Evolutionary conservation across 2,797 vertebrate species (phyloP), one percentile per base, ranked within the genome.

Genomic region (Danio choprae): DNA sequence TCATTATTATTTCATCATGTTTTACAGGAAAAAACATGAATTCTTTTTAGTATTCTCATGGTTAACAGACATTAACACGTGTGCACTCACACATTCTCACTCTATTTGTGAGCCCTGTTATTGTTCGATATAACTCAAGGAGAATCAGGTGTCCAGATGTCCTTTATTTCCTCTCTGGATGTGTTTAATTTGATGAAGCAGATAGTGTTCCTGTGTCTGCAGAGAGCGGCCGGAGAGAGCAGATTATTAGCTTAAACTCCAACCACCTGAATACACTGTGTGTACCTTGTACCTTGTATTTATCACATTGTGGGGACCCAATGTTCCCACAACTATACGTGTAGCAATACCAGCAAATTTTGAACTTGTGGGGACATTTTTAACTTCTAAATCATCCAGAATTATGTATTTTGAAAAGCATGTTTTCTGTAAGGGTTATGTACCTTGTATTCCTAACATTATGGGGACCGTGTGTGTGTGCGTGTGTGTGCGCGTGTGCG

Each of bases 171-270:
- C 82, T 79, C 46, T 64, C 65, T 70, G 81, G 50, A 51, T 29
- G 74, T 76, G 58, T 67, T 70, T 70, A 80, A 83, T 80, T 80
- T 63, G 51, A 80, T 83, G 64, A 83, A 53, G 43, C 29, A 38
- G 73, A 79, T 81, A 76, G 29, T 43, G 63, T 74, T 53, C 8
- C 41, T 79, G 56, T 22, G 16, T 67, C 44, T 67, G 38, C 63
- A 51, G 16, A 38, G 50, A 63, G 64, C 18, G n/a, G 36, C 11
- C 36, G 36, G 50, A 53, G 59, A 55, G n/a, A 80, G 62, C 16
- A 48, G n/a, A 53, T 62, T 60, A 69, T 75, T 51, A 75, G 36
- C 64, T 69, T 38, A 62, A 75, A 44, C 29, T 51, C 51, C 60
- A 75, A 68, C 36, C 79, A 81, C 29, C 72, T 75, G 79, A 75